phyloP scores from a whole-genome alignment of 2,113 vertebrate species.

The Tupaia chinensis region DNA sequence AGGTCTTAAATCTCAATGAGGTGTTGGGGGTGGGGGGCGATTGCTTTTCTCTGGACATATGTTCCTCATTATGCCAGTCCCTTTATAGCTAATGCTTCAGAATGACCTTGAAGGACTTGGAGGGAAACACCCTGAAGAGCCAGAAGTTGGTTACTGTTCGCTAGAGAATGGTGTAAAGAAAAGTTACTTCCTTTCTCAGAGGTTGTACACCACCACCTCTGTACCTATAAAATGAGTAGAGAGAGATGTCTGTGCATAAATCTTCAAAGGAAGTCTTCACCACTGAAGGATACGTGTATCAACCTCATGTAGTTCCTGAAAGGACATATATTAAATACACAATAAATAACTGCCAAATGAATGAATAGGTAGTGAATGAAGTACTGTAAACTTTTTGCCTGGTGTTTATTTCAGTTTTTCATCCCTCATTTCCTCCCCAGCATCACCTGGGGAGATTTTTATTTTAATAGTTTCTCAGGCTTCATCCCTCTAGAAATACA shows the following conservation, averaged over 20 bases:
- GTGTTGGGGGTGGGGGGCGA: background rate
- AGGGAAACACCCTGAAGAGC: slow-evolving; percentile 26
- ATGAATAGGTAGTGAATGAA: background rate
- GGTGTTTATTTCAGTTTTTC: background rate
- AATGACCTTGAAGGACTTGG: slow-evolving; percentile 67
- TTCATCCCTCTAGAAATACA: background rate
- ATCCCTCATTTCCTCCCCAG: background rate
- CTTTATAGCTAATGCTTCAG: slow-evolving; percentile 21
- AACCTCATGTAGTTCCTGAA: background rate
- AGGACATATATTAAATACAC: background rate
- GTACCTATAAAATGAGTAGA: background rate
- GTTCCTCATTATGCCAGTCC: slow-evolving; percentile 39
- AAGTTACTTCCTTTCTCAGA: slow-evolving; percentile 3
- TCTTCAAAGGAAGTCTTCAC: background rate
- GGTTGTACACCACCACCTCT: background rate
- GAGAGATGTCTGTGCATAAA: background rate
- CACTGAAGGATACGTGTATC: background rate
- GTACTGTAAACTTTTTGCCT: background rate
- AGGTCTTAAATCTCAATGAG: background rate
- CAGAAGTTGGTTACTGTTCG: background rate
- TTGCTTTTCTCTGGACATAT: background rate
- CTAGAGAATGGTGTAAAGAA: background rate
- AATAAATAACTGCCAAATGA: background rate
- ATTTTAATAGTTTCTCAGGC: background rate
- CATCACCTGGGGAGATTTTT: background rate